Conservation (phyloP, 1,140 invertebrate genomes). For the Diabrotica undecimpunctata region DNA sequence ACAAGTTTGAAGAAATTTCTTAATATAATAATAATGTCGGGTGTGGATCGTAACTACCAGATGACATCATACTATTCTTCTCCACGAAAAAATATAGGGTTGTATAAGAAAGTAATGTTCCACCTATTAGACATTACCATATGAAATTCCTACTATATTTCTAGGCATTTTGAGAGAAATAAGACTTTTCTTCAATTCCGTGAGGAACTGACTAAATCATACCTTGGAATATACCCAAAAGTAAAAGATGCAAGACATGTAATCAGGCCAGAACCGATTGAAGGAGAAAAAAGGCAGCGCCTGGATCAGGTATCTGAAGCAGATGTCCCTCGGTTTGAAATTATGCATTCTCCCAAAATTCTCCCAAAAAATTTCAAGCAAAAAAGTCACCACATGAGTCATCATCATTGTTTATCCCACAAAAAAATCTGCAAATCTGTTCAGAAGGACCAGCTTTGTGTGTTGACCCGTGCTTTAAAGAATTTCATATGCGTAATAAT, state of each 20-base stretch:
- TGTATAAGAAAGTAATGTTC: constrained; percentile 31
- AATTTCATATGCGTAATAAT: too few relatives aligned
- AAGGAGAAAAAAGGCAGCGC: background rate
- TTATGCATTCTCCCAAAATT: too few relatives aligned
- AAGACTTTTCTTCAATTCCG: background rate
- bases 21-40: constrained; percentile 33
- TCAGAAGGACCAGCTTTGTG: too few relatives aligned
- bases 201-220: too few relatives aligned
- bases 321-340: too few relatives aligned
- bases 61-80: constrained; percentile 29
- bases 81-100: constrained; percentile 27
- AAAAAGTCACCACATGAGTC: constrained; percentile 5
- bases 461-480: too few relatives aligned
- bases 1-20: constrained; percentile 34
- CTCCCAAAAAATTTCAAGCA: background rate
- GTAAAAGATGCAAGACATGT: too few relatives aligned
- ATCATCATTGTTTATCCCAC: too few relatives aligned
- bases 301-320: background rate
- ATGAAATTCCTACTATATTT: constrained; percentile 10
- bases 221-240: too few relatives aligned
- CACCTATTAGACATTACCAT: constrained; percentile 14
- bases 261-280: background rate
- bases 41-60: constrained; percentile 29
- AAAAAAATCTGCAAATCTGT: too few relatives aligned
- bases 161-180: background rate